These are phyloP conservation scores for Parauchenoglanis punctatus DNA, from an alignment of 2,797 vertebrate species.

Conservation along the genomic window DNA sequence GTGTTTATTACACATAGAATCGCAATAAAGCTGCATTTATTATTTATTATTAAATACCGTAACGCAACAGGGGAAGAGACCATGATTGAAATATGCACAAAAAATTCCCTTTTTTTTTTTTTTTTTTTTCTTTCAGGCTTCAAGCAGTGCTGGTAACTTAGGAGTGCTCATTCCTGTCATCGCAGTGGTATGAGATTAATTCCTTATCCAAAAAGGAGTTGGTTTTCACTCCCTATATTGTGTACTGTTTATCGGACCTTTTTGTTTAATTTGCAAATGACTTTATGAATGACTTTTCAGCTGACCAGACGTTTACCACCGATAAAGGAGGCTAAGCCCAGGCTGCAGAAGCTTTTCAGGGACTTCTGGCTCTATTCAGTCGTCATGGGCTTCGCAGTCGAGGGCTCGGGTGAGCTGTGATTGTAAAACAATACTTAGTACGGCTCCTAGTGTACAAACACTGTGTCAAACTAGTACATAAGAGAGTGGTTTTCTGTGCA, in stretches of 20 bases:
- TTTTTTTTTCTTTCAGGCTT: constrained; percentile 77
- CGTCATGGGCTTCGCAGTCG: constrained; percentile 96
- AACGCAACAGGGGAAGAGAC: not conserved
- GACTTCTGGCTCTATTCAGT: constrained; percentile 98
- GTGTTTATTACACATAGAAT: not conserved
- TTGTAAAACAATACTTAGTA: not conserved
- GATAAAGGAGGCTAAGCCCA: constrained; percentile 93
- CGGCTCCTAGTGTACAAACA: not conserved
- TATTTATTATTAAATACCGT: not conserved
- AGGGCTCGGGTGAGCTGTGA: constrained; percentile 87
- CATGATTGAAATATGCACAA: not conserved
- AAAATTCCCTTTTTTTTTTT: not conserved
- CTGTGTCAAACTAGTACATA: not conserved
- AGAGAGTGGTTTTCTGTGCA: not conserved
- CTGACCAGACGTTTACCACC: constrained; percentile 88
- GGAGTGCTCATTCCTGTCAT: constrained; percentile 97
- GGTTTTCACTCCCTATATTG: not conserved
- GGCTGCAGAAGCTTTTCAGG: constrained; percentile 94
- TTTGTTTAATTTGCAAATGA: not conserved
- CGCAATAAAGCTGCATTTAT: not conserved
- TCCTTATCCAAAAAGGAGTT: not conserved
- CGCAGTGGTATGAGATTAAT: constrained; percentile 85
- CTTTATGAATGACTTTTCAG: constrained; percentile 62
- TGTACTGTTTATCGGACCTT: not conserved
- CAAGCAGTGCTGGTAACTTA: constrained; percentile 98